These are phyloP conservation scores for Zoanthus sociatus DNA, from an alignment of 92 coral and sea anemone species.

Conservation along the genomic window DNA sequence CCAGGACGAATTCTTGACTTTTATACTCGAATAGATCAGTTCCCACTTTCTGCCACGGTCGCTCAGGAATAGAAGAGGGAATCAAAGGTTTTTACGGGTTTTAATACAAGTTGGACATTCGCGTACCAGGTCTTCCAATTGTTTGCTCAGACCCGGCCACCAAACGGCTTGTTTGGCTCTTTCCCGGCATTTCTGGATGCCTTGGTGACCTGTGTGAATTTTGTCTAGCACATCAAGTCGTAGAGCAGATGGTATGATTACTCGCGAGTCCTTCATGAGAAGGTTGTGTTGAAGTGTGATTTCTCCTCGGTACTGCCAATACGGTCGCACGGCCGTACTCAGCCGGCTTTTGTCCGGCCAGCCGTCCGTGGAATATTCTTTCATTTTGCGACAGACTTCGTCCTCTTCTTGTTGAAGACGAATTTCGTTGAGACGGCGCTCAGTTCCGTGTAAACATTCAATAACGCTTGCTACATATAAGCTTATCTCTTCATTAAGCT, in stretches of 20 bases:
- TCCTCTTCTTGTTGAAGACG: too few species aligned
- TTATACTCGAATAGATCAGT: conserved; percentile 59
- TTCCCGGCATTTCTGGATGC: conserved; percentile 58
- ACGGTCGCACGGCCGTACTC: conserved; percentile 23
- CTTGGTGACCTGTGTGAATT: conserved; percentile 61
- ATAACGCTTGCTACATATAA: conserved; percentile 38
- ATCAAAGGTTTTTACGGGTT: neutral
- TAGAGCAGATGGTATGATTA: conserved; percentile 49
- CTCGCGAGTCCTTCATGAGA: conserved; percentile 53
- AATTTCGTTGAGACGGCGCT: too few species aligned
- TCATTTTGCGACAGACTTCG: too few species aligned
- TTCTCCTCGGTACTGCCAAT: conserved; percentile 59
- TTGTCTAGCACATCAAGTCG: conserved; percentile 58
- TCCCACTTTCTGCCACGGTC: conserved; percentile 65
- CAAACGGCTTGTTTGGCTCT: conserved; percentile 60
- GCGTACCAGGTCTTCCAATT: conserved; percentile 56
- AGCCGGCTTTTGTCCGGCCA: neutral
- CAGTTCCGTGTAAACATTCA: too few species aligned
- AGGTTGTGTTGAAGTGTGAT: conserved; percentile 52
- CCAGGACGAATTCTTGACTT: conserved; percentile 53
- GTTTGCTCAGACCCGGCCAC: conserved; percentile 73
- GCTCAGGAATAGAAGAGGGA: conserved; percentile 34
- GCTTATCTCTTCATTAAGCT: conserved; percentile 51
- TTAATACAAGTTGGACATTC: conserved; percentile 55
- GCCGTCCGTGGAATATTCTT: too few species aligned